phyloP scores from a whole-genome alignment of 2,888 invertebrate species.

The Tinea trinotella region DNA sequence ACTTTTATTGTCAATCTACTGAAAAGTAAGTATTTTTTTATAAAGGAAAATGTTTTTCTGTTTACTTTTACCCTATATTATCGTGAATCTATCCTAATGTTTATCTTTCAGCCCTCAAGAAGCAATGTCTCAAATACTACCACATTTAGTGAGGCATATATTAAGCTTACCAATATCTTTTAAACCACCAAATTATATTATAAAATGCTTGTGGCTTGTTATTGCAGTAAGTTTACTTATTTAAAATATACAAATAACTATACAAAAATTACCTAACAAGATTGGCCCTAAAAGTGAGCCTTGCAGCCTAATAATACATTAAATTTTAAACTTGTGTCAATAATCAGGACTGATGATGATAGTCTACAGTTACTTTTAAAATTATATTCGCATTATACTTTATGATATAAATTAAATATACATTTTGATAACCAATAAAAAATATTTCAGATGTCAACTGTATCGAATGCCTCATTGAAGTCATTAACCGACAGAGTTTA shows the following conservation, averaged over 20 bases:
- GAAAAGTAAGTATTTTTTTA: conserved; percentile 41
- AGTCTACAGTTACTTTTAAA: no score
- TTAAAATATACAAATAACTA: no score
- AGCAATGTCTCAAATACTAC: conserved; percentile 46
- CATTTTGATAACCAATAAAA: no score
- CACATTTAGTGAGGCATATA: conserved; percentile 49
- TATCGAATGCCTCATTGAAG: conserved; percentile 46
- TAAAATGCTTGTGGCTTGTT: conserved; percentile 61
- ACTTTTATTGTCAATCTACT: conserved; percentile 59
- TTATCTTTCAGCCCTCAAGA: conserved; percentile 44
- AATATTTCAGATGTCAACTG: conserved; percentile 47
- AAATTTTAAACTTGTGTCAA: no score
- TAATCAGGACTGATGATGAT: no score
- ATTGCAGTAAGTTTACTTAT: conserved; percentile 45
- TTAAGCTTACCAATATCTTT: conserved; percentile 37
- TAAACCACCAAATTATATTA: conserved; percentile 49
- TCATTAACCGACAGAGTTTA: conserved; percentile 49
- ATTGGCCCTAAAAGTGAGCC: no score
- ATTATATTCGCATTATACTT: no score
- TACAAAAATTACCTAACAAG: no score
- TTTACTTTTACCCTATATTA: no score
- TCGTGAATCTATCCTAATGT: no score
- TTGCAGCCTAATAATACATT: no score
- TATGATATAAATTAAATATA: no score
- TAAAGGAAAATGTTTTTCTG: not conserved